phyloP scores from a whole-genome alignment of 2,113 vertebrate genomes.

The Brachypteracias leptosomus region DNA sequence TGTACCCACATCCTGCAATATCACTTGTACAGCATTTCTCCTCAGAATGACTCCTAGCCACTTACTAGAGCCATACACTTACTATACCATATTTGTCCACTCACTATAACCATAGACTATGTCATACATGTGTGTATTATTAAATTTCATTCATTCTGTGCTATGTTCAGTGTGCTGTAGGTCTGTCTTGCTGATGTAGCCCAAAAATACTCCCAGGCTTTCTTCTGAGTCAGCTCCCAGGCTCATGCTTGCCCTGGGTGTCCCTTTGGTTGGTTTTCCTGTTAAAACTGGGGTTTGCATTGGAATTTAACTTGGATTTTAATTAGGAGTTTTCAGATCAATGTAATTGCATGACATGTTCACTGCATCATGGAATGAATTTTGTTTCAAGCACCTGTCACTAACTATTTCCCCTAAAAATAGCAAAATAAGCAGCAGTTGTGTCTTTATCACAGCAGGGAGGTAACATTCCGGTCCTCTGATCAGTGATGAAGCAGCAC shows the following conservation, averaged over 20 bases:
- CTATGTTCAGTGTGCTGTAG: not conserved
- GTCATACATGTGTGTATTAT: accelerated
- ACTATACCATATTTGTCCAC: accelerated
- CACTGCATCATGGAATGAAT: not conserved
- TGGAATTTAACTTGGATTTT: not conserved
- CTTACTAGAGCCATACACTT: not conserved
- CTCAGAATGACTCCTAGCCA: not conserved
- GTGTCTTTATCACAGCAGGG: too few relatives aligned
- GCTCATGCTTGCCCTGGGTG: not conserved
- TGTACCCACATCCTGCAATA: not conserved
- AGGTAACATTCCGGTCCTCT: not conserved
- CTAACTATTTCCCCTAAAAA: not conserved
- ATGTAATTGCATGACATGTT: not conserved
- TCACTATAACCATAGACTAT: not conserved
- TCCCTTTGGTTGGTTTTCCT: not conserved
- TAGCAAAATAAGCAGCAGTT: not conserved
- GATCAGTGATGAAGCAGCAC: not conserved
- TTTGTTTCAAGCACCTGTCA: not conserved
- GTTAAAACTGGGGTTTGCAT: not conserved
- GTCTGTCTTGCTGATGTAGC: not conserved
- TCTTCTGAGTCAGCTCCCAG: not conserved
- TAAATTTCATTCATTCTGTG: not conserved
- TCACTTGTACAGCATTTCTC: not conserved
- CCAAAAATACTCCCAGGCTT: not conserved
- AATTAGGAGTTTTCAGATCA: not conserved